Conservation (phyloP, 2,113 vertebrate species). For the Cebus imitator region DNA sequence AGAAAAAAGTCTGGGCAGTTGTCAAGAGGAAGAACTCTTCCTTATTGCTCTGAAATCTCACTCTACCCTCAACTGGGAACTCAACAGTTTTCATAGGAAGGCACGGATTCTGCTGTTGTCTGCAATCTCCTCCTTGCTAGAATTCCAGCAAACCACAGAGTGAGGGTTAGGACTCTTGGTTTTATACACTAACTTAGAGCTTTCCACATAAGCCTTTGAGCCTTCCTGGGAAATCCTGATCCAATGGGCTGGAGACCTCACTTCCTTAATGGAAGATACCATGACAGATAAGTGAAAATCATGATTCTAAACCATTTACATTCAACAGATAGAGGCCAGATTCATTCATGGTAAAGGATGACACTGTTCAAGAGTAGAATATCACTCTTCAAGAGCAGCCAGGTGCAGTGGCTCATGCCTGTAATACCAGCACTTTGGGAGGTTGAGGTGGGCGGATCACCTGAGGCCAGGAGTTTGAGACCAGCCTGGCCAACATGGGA, state of each 20-base stretch:
- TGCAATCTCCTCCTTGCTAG: neutral
- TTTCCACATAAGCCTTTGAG: neutral
- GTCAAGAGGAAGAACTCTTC: neutral
- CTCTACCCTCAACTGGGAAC: neutral
- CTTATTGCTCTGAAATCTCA: neutral
- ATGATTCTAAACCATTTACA: neutral
- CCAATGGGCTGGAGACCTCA: neutral
- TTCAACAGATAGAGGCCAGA: neutral
- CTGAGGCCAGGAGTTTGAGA: too few relatives aligned
- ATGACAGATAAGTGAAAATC: neutral
- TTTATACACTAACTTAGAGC: neutral
- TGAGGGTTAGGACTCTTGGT: neutral
- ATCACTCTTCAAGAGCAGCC: neutral
- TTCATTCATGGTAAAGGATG: too few relatives aligned
- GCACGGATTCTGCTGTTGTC: neutral
- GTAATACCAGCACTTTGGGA: too few relatives aligned
- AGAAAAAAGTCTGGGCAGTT: neutral
- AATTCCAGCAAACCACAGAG: neutral
- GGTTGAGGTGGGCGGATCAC: accelerated
- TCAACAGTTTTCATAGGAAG: neutral
- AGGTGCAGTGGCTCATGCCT: too few relatives aligned
- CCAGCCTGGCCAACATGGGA: too few relatives aligned
- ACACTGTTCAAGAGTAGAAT: neutral
- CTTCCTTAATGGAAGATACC: neutral
- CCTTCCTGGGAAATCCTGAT: neutral